phyloP scores from a whole-genome alignment of 2,113 vertebrate species.

The Orcinus orca region DNA sequence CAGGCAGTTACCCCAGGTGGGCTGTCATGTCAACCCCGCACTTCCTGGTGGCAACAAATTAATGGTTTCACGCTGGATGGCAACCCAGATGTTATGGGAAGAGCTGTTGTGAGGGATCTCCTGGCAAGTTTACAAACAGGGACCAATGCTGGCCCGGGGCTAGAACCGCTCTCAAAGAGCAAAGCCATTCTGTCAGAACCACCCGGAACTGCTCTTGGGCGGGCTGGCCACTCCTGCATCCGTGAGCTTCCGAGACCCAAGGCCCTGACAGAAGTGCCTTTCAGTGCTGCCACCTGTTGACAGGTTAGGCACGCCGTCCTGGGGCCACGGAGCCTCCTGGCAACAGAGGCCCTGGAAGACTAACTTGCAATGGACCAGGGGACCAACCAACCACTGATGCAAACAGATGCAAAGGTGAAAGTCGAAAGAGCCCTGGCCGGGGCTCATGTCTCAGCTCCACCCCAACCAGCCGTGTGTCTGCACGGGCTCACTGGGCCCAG shows the following conservation, averaged over 20 bases:
- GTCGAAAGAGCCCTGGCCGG: not conserved
- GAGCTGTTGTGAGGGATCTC: not conserved
- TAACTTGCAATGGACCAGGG: not conserved
- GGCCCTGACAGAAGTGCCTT: accelerated
- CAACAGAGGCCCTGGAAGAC: not conserved
- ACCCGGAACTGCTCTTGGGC: not conserved
- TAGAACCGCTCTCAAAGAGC: not conserved
- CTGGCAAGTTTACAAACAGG: not conserved
- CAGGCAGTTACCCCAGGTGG: accelerated
- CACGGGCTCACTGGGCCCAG: not conserved
- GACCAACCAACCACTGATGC: not conserved
- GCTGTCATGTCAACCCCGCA: not conserved
- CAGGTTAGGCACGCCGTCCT: not conserved
- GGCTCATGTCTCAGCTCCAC: not conserved
- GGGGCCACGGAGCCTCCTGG: not conserved
- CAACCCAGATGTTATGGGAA: not conserved
- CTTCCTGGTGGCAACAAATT: not conserved
- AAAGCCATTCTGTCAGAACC: not conserved
- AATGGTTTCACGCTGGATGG: not conserved
- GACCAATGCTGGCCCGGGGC: not conserved
- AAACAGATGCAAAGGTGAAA: accelerated
- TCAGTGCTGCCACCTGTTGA: not conserved
- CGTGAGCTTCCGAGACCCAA: accelerated
- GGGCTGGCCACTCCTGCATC: not conserved
- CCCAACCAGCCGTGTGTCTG: accelerated